Conservation (phyloP, 2,113 vertebrate species). For the Formicarius rufipectus region DNA sequence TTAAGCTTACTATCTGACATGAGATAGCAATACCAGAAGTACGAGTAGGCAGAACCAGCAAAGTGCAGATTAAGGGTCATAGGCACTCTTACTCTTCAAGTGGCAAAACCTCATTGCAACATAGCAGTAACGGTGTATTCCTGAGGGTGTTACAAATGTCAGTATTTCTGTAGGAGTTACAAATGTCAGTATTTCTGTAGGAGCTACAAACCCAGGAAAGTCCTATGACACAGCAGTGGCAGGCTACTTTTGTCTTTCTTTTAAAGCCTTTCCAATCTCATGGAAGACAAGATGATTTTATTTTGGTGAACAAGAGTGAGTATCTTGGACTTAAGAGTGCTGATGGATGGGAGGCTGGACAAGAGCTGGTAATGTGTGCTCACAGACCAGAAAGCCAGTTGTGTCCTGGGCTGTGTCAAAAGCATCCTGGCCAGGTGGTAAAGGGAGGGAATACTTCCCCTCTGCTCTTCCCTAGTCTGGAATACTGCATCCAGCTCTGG, state of each 20-base stretch:
- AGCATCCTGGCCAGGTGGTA: fast-evolving
- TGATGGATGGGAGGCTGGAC: not conserved
- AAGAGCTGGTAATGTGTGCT: not conserved
- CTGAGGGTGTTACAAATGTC: not conserved
- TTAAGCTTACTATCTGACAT: not conserved
- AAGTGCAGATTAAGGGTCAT: not conserved
- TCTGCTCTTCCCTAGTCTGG: no score
- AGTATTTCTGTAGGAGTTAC: not conserved
- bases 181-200: not conserved
- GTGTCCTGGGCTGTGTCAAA: not conserved
- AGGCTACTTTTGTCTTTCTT: not conserved
- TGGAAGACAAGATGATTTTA: not conserved
- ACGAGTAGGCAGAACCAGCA: not conserved
- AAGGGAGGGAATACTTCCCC: not conserved
- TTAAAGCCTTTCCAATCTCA: not conserved
- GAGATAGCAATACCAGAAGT: not conserved
- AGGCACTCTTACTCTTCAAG: not conserved
- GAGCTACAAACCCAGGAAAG: not conserved
- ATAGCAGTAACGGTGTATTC: not conserved
- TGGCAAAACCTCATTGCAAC: not conserved
- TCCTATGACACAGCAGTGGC: not conserved
- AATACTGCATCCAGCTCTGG: not conserved
- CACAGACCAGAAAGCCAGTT: not conserved
- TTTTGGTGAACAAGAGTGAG: not conserved
- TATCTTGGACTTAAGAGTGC: not conserved